A percentile compares a stretch with the other conserved stretches of the same genome.
phyloP scores from a whole-genome alignment of 1,140 invertebrate species.

The Metopolophium dirhodum region DNA sequence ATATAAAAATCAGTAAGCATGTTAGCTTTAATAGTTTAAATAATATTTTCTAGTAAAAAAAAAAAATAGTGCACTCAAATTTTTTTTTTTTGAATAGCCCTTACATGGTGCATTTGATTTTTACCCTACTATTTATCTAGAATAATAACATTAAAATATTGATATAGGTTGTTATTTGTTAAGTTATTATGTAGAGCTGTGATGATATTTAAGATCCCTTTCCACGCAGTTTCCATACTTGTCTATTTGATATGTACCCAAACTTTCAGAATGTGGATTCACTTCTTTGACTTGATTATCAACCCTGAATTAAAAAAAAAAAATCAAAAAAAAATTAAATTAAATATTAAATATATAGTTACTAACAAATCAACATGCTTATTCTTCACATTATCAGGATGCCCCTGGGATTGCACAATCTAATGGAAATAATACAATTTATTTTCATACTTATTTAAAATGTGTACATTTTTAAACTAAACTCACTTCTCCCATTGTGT shows the following conservation, averaged over 20 bases:
- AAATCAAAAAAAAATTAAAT: too few species aligned
- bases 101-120: too few species aligned
- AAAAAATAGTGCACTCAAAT: too few species aligned
- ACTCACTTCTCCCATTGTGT: slow-evolving; percentile 46
- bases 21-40: too few species aligned
- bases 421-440: neutral
- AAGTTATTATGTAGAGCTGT: slow-evolving; percentile 16
- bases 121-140: too few species aligned
- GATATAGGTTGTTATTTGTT: too few species aligned
- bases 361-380: slow-evolving; percentile 15
- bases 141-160: too few species aligned
- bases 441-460: neutral
- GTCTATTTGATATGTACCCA: slow-evolving; percentile 18
- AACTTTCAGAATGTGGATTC: slow-evolving; percentile 17
- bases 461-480: neutral
- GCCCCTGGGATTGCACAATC: slow-evolving; percentile 16
- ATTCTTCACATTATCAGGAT: slow-evolving; percentile 19
- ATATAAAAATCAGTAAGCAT: too few species aligned
- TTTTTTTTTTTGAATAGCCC: too few species aligned
- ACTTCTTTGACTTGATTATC: slow-evolving; percentile 9
- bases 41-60: too few species aligned
- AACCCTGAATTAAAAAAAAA: neutral
- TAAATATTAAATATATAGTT: neutral
- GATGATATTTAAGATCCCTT: slow-evolving; percentile 50
- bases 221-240: slow-evolving; percentile 30